Base-by-base conservation (phyloP, 2,113 vertebrate species). In the Pyxicephalus adspersus region DNA sequence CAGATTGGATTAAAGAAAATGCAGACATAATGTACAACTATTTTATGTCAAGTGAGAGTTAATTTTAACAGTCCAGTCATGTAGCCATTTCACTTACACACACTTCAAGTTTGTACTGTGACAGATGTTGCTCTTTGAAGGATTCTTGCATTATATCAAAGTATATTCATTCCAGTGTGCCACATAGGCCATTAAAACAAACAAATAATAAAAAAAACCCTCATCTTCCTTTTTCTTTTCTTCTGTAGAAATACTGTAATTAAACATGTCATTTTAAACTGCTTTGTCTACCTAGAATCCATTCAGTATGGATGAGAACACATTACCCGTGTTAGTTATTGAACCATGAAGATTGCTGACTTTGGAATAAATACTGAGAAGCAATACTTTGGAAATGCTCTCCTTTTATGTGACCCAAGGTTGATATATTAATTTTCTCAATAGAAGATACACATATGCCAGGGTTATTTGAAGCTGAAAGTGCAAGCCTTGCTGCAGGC, bases 401-500 rank as follows among this genome's bases (percentile, higher is more conserved):
- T 66, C 22, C 22, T 19, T 83, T 83, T 72, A 29, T 67, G 57
- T 1, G 0, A 80, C 83, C 71, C 71, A 83, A 64, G 78, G 23
- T 73, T 87, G 58, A 80, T 76, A 67, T 54, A 84, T 64, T 81
- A 18, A 52, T 85, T 86, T 84, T 84, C 73, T 85, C 54, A 63
- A 20, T 45, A 63, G 38, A 78, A 84, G 64, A 78, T 82, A 77
- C 76, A 84, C 77, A 87, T 83, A 85, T 86, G 76, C 74, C 64
- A 68, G 61, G 83, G 79, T 83, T 84, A 85, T 76, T 60, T 83
- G 81, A 82, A 86, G 52, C 83, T 85, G 74, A 86, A 87, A 87
- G 83, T 86, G 87, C 85, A 81, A 16, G n/a, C 28, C 83, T 87
- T 81, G 78, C 86, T 86, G 80, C 83, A 85, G 83, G 84, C 80